A percentile compares a stretch with the other conserved stretches of the same genome.
Evolutionary conservation across 2,113 vertebrate genomes (phyloP).

Genomic region (Syngnathus floridae): DNA sequence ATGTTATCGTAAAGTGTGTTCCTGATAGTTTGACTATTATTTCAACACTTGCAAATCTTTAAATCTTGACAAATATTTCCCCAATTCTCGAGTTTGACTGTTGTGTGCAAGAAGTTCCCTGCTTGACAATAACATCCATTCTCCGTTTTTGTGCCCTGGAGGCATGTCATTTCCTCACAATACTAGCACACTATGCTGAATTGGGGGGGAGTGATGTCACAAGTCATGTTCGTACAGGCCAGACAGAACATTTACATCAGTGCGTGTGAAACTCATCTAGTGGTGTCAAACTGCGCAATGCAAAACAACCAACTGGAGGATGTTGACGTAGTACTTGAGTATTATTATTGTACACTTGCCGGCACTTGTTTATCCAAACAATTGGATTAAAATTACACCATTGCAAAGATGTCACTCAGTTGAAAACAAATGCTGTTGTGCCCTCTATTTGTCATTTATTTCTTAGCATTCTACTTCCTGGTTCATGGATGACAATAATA

Average conservation of each 20-base stretch:
- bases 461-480: background rate
- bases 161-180: slow-evolving; percentile 6
- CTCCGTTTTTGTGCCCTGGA: slow-evolving; percentile 1
- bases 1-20: background rate
- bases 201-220: background rate
- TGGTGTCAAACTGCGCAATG: background rate
- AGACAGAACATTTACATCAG: background rate
- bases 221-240: slow-evolving; percentile 2
- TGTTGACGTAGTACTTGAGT: background rate
- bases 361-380: background rate
- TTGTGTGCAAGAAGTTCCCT: background rate
- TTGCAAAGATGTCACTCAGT: background rate
- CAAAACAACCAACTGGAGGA: background rate
- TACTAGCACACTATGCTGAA: background rate
- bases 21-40: background rate
- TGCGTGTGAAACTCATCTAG: background rate
- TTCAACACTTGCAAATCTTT: background rate
- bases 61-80: background rate
- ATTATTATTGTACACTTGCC: background rate
- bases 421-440: background rate
- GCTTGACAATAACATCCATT: slow-evolving; percentile 7
- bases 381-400: background rate
- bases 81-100: background rate
- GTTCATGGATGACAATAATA: background rate
- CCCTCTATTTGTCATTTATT: background rate